Percentiles rank a stretch among this genome's conserved stretches.
phyloP scores from a whole-genome alignment of 2,888 invertebrate species.

The Epiblema foenella region DNA sequence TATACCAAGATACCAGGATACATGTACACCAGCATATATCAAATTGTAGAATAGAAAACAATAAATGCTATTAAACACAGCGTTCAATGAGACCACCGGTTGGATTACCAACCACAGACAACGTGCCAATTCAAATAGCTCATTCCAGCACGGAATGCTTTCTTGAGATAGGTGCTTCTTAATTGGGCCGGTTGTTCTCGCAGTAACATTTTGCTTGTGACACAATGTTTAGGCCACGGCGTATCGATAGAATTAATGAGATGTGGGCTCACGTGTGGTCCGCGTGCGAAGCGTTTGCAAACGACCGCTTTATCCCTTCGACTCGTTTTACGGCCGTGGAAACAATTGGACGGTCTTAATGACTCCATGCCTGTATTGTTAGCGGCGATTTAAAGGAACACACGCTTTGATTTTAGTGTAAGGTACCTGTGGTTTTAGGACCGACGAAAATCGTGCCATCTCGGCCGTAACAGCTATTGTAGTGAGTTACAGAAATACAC shows the following conservation, averaged over 20 bases:
- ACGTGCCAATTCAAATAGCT: slow-evolving; percentile 34
- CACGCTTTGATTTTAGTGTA: slow-evolving; percentile 17
- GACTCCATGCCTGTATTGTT: slow-evolving; percentile 39
- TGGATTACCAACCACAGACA: slow-evolving; percentile 7
- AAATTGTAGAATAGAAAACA: slow-evolving; percentile 32
- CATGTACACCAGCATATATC: background rate
- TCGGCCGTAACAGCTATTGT: background rate
- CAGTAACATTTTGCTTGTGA: slow-evolving; percentile 72
- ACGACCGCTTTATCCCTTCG: slow-evolving; percentile 66
- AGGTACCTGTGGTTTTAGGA: background rate
- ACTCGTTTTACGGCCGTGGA: slow-evolving; percentile 64
- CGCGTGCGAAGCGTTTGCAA: slow-evolving; percentile 68
- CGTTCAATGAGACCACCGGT: slow-evolving; percentile 42
- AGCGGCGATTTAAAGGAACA: slow-evolving; percentile 38
- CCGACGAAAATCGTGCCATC: background rate
- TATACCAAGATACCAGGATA: slow-evolving; percentile 4
- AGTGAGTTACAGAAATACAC: background rate
- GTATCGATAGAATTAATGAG: slow-evolving; percentile 83
- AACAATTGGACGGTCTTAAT: slow-evolving; percentile 72
- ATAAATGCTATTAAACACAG: slow-evolving; percentile 38
- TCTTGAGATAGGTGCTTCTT: slow-evolving; percentile 55
- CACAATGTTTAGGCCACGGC: slow-evolving; percentile 77
- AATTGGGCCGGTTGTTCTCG: slow-evolving; percentile 61
- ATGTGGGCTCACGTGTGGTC: slow-evolving; percentile 82
- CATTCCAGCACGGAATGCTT: slow-evolving; percentile 49